Conservation (phyloP, 2,113 vertebrate species). For the Melanerpes formicivorus region DNA sequence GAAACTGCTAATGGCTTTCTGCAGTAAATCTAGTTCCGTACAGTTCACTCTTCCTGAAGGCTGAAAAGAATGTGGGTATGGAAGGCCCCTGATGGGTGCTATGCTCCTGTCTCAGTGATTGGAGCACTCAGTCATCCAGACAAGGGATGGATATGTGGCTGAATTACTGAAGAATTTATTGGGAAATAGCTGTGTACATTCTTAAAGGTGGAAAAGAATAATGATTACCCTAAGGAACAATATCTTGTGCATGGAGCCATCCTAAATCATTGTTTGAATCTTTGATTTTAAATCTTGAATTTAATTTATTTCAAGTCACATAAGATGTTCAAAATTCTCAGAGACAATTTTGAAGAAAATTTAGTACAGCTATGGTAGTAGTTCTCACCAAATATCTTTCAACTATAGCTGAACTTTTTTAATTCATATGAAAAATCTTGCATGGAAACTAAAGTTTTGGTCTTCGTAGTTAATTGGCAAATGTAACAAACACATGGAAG, state of each 20-base stretch:
- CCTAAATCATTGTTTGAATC: not conserved
- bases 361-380: not conserved
- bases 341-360: not conserved
- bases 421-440: not conserved
- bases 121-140: not conserved
- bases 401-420: not conserved
- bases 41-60: not conserved
- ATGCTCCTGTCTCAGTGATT: accelerated
- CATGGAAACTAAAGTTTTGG: not conserved
- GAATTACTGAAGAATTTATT: not conserved
- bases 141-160: not conserved
- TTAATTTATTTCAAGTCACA: accelerated
- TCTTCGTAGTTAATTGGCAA: not conserved
- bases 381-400: not conserved
- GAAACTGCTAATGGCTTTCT: not conserved
- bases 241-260: not conserved
- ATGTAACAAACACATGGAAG: not conserved
- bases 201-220: not conserved
- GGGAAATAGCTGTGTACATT: not conserved
- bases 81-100: not conserved
- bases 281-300: not conserved
- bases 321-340: not conserved
- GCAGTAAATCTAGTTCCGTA: not conserved
- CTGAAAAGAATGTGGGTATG: not conserved
- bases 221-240: not conserved